These are phyloP conservation scores for Zygothrica quintamaculata DNA, from an alignment of 2,888 invertebrate species.

Conservation along the genomic window DNA sequence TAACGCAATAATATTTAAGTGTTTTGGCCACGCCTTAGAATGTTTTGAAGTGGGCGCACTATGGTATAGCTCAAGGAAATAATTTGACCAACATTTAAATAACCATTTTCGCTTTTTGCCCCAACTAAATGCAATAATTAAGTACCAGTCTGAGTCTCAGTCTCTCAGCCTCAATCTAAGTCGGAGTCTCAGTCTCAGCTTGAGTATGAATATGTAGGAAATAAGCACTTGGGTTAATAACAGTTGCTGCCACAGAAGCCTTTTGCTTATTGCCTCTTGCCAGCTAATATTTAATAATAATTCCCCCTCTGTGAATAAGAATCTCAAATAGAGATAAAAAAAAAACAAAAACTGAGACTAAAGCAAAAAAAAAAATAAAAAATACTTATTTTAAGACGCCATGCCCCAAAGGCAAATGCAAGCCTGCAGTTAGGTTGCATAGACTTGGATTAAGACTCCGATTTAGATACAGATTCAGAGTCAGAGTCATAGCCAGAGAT, in stretches of 20 bases:
- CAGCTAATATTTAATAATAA: slow-evolving; percentile 71
- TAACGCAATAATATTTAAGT: not conserved
- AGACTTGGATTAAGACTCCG: not conserved
- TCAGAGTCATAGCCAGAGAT: not conserved
- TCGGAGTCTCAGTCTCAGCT: no score
- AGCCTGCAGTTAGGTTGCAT: slow-evolving; percentile 43
- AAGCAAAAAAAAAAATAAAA: slow-evolving; percentile 17
- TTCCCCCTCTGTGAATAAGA: slow-evolving; percentile 42
- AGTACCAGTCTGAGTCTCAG: no score
- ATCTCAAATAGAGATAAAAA: slow-evolving; percentile 2
- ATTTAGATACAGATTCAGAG: slow-evolving; percentile 1
- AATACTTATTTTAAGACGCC: slow-evolving; percentile 50
- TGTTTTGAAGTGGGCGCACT: not conserved
- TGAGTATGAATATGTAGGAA: slow-evolving; percentile 32
- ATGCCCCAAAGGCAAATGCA: slow-evolving; percentile 49
- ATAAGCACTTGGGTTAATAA: slow-evolving; percentile 52
- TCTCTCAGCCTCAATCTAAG: no score
- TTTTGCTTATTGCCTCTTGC: slow-evolving; percentile 33
- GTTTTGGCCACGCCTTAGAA: slow-evolving; percentile 25
- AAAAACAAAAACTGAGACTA: slow-evolving; percentile 6
- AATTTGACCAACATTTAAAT: slow-evolving; percentile 13
- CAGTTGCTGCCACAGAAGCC: slow-evolving; percentile 69
- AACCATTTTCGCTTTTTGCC: slow-evolving; percentile 35
- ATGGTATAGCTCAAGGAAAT: slow-evolving; percentile 24
- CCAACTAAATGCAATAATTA: slow-evolving; percentile 53